A percentile compares a stretch with the other conserved stretches of the same genome.
phyloP scores from a whole-genome alignment of 2,113 vertebrate genomes.

The human (Homo sapiens) region DNA sequence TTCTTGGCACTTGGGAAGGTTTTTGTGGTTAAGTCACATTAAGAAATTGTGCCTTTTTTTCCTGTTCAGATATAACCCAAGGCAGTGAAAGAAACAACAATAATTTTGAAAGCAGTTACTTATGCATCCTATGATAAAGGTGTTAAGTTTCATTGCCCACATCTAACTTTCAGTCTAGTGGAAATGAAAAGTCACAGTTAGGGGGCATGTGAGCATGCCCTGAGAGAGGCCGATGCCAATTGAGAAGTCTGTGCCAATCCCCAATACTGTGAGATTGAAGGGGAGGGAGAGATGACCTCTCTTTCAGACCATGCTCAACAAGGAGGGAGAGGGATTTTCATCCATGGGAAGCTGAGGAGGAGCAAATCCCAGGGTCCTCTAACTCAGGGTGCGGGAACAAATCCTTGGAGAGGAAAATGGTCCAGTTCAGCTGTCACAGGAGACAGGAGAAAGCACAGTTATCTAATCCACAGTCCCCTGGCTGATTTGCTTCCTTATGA shows the following conservation, averaged over 20 bases:
- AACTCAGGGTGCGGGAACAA: neutral
- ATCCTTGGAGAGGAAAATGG: neutral
- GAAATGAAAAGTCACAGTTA: too few species aligned
- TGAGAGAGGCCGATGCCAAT: too few species aligned
- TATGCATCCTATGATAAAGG: too few species aligned
- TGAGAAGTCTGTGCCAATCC: too few species aligned
- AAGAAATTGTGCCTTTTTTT: neutral
- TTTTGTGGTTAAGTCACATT: neutral
- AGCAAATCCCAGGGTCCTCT: neutral
- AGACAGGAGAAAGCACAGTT: neutral
- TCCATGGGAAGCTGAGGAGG: neutral
- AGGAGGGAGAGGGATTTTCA: neutral
- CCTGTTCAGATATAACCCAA: neutral
- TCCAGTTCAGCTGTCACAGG: neutral
- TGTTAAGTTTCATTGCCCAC: too few species aligned
- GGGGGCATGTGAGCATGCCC: too few species aligned
- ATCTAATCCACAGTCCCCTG: neutral
- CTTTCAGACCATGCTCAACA: neutral
- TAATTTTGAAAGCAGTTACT: neutral
- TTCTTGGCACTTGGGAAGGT: neutral
- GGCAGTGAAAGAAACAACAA: neutral
- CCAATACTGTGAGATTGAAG: neutral
- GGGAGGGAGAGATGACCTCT: neutral
- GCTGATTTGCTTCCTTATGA: neutral
- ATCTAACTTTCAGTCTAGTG: too few species aligned